These are phyloP conservation scores for Acleris emargana DNA, from an alignment of 2,888 invertebrate species.

Conservation along the genomic window DNA sequence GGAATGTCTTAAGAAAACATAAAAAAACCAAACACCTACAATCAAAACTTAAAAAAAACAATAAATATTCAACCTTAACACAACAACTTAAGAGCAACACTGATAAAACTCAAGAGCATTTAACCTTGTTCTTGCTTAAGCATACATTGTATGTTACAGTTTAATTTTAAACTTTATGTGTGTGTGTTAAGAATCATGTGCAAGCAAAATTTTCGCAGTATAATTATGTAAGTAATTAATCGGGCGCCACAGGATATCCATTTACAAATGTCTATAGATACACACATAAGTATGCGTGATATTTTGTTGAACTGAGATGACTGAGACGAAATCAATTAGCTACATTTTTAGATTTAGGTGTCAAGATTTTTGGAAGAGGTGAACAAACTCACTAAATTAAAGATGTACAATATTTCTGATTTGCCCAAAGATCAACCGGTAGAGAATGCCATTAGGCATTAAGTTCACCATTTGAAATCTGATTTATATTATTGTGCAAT, in stretches of 20 bases:
- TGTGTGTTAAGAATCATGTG: slow-evolving; percentile 21
- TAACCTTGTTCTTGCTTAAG: slow-evolving; percentile 9
- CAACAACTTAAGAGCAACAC: slow-evolving; percentile 10
- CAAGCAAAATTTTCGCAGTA: slow-evolving; percentile 28
- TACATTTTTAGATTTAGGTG: slow-evolving; percentile 13
- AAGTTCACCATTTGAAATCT: too few relatives aligned
- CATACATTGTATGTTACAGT: slow-evolving; percentile 18
- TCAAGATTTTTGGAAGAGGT: slow-evolving; percentile 10
- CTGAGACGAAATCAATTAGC: slow-evolving; percentile 20
- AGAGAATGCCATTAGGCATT: too few relatives aligned
- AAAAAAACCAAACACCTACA: slow-evolving; percentile 48
- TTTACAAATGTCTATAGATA: slow-evolving; percentile 46
- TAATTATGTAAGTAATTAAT: slow-evolving; percentile 52
- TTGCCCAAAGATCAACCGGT: too few relatives aligned
- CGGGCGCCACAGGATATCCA: slow-evolving; percentile 56
- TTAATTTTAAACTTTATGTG: slow-evolving; percentile 29
- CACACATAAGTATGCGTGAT: slow-evolving; percentile 2
- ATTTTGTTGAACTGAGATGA: slow-evolving; percentile 10
- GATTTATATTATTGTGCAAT: too few relatives aligned
- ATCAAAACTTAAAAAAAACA: slow-evolving; percentile 34
- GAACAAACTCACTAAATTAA: not conserved
- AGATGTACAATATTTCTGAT: not conserved
- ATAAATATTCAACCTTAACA: slow-evolving; percentile 46
- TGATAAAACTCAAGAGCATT: slow-evolving; percentile 22
- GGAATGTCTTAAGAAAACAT: slow-evolving; percentile 77